A percentile compares a stretch with the other conserved stretches of the same genome.
Conservation (phyloP, 2,797 vertebrate genomes). For the Mustela erminea region DNA sequence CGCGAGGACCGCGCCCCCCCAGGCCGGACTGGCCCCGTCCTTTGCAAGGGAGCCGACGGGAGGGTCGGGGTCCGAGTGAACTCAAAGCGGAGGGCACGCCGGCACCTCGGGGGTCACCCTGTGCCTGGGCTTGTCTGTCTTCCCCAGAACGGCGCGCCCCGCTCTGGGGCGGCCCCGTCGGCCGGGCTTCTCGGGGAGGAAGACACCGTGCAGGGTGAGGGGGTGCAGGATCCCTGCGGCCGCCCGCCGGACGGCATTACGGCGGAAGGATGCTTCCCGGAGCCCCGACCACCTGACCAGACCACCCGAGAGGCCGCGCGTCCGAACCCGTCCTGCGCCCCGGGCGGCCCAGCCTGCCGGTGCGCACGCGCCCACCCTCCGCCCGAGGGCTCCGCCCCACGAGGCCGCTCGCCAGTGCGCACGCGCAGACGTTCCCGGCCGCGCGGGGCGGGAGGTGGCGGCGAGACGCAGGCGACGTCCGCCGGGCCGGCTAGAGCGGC, state of each 20-base stretch:
- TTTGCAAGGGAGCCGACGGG: background rate
- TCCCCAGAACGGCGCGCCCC: background rate
- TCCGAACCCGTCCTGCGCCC: background rate
- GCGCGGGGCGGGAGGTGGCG: fast-evolving
- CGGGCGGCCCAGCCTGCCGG: fast-evolving
- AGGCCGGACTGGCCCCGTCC: background rate
- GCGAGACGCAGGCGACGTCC: background rate
- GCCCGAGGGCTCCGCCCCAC: background rate
- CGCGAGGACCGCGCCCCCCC: background rate
- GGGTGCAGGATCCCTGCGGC: too few species aligned
- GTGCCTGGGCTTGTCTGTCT: background rate
- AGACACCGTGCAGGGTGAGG: background rate
- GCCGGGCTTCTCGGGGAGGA: too few species aligned
- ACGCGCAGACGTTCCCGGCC: background rate
- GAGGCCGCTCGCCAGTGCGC: background rate
- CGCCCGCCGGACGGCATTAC: fast-evolving
- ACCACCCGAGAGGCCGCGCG: fast-evolving
- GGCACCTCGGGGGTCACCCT: background rate
- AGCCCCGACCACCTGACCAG: fast-evolving
- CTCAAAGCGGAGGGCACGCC: background rate
- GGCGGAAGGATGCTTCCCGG: fast-evolving
- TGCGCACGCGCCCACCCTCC: background rate
- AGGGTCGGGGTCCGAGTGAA: background rate
- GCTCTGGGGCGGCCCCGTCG: background rate
- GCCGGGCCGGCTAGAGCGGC: conserved; percentile 70